Percentiles rank a stretch among this genome's conserved stretches.
Evolutionary conservation across 2,113 vertebrate species (phyloP).

Genomic region (Xyliphius kryptos): DNA sequence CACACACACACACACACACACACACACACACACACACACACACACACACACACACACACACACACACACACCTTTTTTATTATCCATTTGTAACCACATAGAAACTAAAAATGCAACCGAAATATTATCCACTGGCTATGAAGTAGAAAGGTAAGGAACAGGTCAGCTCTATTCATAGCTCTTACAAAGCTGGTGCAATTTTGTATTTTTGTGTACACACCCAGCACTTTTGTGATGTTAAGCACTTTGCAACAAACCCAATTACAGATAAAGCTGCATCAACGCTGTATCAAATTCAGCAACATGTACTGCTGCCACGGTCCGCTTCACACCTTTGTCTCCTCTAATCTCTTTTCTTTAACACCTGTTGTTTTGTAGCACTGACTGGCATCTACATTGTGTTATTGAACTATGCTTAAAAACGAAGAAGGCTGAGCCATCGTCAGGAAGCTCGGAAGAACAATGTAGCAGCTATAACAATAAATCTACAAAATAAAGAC

Average conservation of each 20-base stretch:
- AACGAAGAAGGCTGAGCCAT: background rate
- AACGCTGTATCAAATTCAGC: slow-evolving; percentile 5
- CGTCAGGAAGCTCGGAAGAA: background rate
- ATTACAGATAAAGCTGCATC: background rate
- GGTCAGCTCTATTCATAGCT: slow-evolving; percentile 5
- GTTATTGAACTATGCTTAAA: background rate
- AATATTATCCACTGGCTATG: slow-evolving; percentile 5
- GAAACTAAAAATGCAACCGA: slow-evolving; percentile 1
- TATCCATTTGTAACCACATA: background rate
- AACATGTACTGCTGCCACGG: background rate
- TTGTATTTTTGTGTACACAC: background rate
- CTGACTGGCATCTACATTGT: slow-evolving; percentile 3
- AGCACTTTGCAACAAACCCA: slow-evolving; percentile 1
- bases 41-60: slow-evolving; percentile 1
- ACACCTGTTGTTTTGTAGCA: background rate
- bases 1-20: too few relatives aligned
- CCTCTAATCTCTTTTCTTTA: background rate
- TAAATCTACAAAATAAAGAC: too few relatives aligned
- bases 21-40: slow-evolving; percentile 12
- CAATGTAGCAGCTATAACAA: too few relatives aligned
- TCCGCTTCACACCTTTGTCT: background rate
- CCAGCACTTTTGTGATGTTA: background rate
- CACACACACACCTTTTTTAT: slow-evolving; percentile 3
- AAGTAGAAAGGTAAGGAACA: slow-evolving; percentile 16
- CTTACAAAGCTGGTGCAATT: slow-evolving; percentile 10